A percentile compares a stretch with the other conserved stretches of the same genome.
Conservation (phyloP, 92 coral and sea anemone genomes). For the Pocillopora grandis region DNA sequence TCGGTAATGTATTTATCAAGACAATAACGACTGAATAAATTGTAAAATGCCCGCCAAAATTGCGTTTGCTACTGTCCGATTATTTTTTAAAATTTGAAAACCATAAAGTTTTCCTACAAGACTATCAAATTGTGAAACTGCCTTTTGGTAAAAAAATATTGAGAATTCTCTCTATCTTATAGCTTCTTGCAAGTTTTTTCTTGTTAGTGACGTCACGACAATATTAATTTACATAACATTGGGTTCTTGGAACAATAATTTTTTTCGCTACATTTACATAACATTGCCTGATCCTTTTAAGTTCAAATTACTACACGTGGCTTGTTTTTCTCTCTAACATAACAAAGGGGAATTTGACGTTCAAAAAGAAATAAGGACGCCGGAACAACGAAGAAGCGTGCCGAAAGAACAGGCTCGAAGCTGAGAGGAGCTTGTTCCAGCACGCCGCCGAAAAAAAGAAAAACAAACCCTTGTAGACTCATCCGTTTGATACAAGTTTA, state of each 20-base stretch:
- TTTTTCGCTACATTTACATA: conserved; percentile 14
- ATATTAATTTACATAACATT: background rate
- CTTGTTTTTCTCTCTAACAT: conserved; percentile 1
- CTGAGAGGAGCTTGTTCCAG: background rate
- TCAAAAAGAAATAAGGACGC: background rate
- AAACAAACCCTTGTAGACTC: background rate
- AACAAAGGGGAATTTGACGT: background rate
- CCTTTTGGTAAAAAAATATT: background rate
- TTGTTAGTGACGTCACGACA: conserved; percentile 16
- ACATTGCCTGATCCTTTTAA: background rate
- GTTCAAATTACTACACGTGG: conserved; percentile 41
- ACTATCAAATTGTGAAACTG: background rate
- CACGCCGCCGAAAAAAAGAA: background rate
- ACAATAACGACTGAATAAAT: conserved; percentile 38
- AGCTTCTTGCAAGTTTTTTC: conserved; percentile 22
- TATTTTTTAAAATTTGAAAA: background rate
- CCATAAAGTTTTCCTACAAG: background rate
- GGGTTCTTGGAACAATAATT: background rate
- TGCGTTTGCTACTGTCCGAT: background rate
- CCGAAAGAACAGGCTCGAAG: background rate
- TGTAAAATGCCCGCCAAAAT: conserved; percentile 46
- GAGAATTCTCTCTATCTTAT: background rate
- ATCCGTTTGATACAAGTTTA: background rate
- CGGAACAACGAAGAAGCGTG: background rate
- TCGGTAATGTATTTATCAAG: conserved; percentile 60